Conservation (phyloP, 2,113 vertebrate genomes). For the Heterotis niloticus region DNA sequence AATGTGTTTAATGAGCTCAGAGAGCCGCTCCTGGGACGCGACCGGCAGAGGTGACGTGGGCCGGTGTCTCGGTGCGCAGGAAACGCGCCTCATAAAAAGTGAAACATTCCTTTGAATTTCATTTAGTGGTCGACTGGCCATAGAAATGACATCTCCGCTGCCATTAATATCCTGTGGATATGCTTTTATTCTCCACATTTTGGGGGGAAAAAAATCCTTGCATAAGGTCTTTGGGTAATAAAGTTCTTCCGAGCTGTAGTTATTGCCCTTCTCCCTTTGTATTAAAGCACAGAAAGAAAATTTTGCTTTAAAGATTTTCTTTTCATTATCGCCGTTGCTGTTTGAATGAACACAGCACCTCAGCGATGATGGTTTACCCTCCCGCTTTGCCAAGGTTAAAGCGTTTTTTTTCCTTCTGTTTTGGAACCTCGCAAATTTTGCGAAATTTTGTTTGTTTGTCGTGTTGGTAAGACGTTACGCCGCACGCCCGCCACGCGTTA, state of each 20-base stretch:
- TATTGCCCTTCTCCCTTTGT: conserved; percentile 13
- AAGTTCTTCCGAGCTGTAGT: conserved; percentile 6
- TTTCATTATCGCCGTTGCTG: conserved; percentile 13
- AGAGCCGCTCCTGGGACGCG: not conserved
- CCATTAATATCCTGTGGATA: conserved; percentile 24
- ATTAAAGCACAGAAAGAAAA: not conserved
- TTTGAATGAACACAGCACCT: conserved; percentile 1
- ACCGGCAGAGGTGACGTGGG: not conserved
- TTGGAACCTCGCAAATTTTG: no score
- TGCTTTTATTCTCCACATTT: conserved; percentile 13
- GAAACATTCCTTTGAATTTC: conserved; percentile 24
- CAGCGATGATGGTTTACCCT: not conserved
- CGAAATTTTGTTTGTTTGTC: no score
- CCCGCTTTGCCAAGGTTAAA: not conserved
- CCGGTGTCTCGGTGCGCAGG: not conserved
- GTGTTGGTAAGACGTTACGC: no score
- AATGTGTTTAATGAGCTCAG: conserved; percentile 27
- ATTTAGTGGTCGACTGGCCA: conserved; percentile 28
- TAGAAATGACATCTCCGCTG: not conserved
- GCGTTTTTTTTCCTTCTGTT: no score
- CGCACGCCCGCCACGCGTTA: no score
- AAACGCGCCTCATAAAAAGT: conserved; percentile 7
- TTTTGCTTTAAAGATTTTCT: conserved; percentile 15
- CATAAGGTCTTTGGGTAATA: conserved; percentile 1
- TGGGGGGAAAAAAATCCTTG: not conserved